Base-by-base conservation (phyloP, 2,888 invertebrate genomes). In the Netelia virgata region DNA sequence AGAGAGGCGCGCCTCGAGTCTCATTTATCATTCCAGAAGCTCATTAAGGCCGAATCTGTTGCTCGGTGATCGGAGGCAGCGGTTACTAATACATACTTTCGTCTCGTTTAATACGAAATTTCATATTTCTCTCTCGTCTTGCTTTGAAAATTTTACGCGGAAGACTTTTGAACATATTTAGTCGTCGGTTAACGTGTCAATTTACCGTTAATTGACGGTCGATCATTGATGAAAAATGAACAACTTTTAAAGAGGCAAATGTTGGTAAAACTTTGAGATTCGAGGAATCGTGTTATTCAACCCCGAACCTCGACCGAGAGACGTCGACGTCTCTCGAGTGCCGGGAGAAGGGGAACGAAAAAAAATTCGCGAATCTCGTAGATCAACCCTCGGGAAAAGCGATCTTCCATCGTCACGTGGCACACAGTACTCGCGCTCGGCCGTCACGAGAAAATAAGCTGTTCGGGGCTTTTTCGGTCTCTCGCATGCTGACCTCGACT, bases 1-100 rank as follows among this genome's bases (percentile, higher is more conserved):
- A 92, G 91, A 93, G 93, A 94, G 94, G 94, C 93, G 94, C 94
- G 92, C 93, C 92, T 93, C 93, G 93, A 92, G 90, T 91, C 91
- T 92, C 92, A 94, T 94, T 94, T 94, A 94, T 94, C 94, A 94
- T 94, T 93, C 92, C 89, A 90, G 89, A 90, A 93, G 93, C 94
- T 94, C 94, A 94, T 94, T 94, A 94, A 93, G 93, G 90, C 91
- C 91, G 93, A 94, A 94, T 94, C 94, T 93, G 92, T 93, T 92
- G 91, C 91, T 88, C 90, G 89, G 91, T 91, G 92, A 92, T 93
- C 92, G 92, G 75, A 72, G 72, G 90, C 88, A 90, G 90, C 91
- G 91, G 93, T 92, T 90, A 74, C 68, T 61, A 70, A 79, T 74
- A 80, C 59, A 90, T 87, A 87, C 89, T 84, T 84, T 85, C 83